Conservation (phyloP, 1,140 invertebrate species). For the Calycopis cecrops region DNA sequence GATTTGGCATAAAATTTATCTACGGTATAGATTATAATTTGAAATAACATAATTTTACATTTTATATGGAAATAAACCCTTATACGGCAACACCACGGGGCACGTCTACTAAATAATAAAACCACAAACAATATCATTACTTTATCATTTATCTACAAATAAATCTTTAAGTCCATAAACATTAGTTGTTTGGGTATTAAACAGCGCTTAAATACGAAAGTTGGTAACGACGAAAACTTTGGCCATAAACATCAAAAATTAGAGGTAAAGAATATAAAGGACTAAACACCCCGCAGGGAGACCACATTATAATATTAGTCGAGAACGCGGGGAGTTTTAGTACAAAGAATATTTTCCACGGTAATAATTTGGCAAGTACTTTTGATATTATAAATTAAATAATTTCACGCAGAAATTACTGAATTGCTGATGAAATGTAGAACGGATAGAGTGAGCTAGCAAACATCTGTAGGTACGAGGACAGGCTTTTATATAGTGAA, state of each 20-base stretch:
- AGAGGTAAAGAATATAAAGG: slow-evolving; percentile 6
- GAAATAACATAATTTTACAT: no score
- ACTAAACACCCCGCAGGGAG: background rate
- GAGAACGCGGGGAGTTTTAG: background rate
- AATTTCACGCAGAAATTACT: no score
- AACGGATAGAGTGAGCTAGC: no score
- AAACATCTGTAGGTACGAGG: no score
- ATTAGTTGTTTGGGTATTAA: slow-evolving; percentile 5
- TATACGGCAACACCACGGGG: background rate
- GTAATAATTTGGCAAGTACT: slow-evolving; percentile 1
- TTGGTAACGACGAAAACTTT: slow-evolving; percentile 8
- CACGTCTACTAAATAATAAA: background rate
- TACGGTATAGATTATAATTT: no score
- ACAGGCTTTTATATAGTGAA: no score
- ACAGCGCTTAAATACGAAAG: slow-evolving; percentile 3
- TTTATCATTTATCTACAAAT: background rate
- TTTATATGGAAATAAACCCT: no score
- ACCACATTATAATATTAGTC: slow-evolving; percentile 2
- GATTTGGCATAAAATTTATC: no score
- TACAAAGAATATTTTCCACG: slow-evolving; percentile 5
- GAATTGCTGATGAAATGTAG: no score
- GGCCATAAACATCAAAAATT: slow-evolving; percentile 1
- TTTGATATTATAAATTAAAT: no score
- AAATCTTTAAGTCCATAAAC: background rate
- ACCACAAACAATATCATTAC: background rate